These are phyloP conservation scores for Pecten maximus DNA, from an alignment of 2,888 invertebrate genomes.

Conservation along the genomic window DNA sequence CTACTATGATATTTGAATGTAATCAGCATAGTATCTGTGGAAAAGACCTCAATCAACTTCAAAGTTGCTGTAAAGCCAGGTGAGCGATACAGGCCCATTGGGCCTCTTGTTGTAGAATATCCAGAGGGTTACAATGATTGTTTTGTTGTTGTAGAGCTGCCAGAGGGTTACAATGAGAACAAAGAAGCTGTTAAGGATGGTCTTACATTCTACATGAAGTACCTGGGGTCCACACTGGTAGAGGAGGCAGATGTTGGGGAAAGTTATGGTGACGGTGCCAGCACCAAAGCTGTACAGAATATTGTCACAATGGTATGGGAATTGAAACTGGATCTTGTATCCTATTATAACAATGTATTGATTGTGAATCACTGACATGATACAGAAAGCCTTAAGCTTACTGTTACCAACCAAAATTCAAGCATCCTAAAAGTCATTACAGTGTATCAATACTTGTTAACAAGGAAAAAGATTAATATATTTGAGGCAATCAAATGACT, in stretches of 20 bases:
- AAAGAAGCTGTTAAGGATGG: conserved; percentile 76
- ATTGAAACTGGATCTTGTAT: neutral
- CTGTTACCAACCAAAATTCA: neutral
- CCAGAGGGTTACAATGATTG: no score
- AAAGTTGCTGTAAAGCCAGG: no score
- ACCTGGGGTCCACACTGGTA: conserved; percentile 90
- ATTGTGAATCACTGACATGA: neutral
- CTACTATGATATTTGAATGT: no score
- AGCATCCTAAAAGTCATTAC: neutral
- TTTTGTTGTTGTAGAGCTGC: conserved; percentile 67
- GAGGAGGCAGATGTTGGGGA: conserved; percentile 89
- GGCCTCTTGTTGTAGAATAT: no score
- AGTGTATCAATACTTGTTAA: neutral
- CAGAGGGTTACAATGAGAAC: conserved; percentile 77
- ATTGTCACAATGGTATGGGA: conserved; percentile 87
- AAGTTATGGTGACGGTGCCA: conserved; percentile 86
- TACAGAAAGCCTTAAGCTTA: no score
- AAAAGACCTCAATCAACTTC: no score
- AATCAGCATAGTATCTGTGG: no score
- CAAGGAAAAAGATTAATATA: neutral
- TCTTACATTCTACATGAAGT: conserved; percentile 84
- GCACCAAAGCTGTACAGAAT: conserved; percentile 89
- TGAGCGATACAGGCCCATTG: no score
- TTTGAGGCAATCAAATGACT: neutral
- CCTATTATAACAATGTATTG: neutral